Conservation (phyloP, 2,113 vertebrate genomes). For the Eurystomus gularis region DNA sequence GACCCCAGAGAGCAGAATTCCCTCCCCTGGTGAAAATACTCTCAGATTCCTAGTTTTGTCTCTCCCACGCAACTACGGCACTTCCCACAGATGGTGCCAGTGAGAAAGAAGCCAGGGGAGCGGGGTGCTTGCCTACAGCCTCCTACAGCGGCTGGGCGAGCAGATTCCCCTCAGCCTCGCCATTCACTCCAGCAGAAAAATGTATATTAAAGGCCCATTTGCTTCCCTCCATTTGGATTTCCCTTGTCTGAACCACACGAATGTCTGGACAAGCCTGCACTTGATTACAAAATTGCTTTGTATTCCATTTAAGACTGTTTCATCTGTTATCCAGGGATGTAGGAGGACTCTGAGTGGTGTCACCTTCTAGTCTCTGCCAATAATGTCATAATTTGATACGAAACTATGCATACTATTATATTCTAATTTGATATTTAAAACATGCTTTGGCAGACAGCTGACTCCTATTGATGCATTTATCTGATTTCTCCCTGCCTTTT, state of each 20-base stretch:
- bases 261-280: background rate
- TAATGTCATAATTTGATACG: constrained; percentile 67
- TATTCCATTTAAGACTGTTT: background rate
- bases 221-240: background rate
- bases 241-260: background rate
- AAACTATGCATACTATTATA: constrained; percentile 56
- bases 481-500: constrained; percentile 58
- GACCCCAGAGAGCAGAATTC: background rate
- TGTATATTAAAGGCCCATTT: background rate
- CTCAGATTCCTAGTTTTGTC: background rate
- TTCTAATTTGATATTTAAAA: constrained; percentile 71
- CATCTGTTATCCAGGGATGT: constrained; percentile 14
- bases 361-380: constrained; percentile 63
- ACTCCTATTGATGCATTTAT: constrained; percentile 63
- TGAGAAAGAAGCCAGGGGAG: background rate
- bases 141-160: too few relatives aligned
- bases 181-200: background rate
- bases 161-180: background rate
- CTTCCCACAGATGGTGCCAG: background rate
- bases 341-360: constrained; percentile 25
- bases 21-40: background rate
- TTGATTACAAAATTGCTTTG: constrained; percentile 6
- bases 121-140: background rate
- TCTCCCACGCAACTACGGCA: background rate
- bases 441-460: constrained; percentile 49